phyloP scores from a whole-genome alignment of 2,113 vertebrate genomes.

The Poecile atricapillus region DNA sequence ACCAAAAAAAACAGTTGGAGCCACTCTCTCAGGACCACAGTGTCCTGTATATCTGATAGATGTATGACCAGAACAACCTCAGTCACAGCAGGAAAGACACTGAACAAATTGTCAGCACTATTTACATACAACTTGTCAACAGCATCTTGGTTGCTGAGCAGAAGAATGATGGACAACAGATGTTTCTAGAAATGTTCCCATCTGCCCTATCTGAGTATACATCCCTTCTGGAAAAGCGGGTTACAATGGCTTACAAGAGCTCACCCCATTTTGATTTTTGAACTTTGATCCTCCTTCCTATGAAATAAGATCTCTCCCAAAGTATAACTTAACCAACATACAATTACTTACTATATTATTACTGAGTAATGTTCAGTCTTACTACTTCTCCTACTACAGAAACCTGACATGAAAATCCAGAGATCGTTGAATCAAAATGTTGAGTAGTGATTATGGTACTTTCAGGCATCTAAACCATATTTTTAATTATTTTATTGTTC shows the following conservation, averaged over 20 bases:
- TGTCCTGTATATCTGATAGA: slow-evolving; percentile 57
- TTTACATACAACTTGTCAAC: slow-evolving; percentile 75
- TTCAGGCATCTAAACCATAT: not conserved
- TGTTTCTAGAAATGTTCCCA: slow-evolving; percentile 75
- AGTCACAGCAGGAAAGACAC: slow-evolving; percentile 70
- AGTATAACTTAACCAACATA: not conserved
- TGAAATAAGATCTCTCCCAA: not conserved
- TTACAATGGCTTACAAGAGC: slow-evolving; percentile 42
- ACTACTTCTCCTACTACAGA: not conserved
- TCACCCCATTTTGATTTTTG: slow-evolving; percentile 18
- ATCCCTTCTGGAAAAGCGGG: slow-evolving; percentile 58
- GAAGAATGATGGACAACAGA: slow-evolving; percentile 78
- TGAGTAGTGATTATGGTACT: not conserved
- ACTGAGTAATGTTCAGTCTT: not conserved
- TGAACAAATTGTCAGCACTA: slow-evolving; percentile 76
- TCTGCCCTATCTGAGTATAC: slow-evolving; percentile 67
- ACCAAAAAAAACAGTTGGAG: slow-evolving; percentile 39
- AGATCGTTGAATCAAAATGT: not conserved
- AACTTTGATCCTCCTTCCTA: slow-evolving; percentile 9
- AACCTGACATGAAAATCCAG: not conserved
- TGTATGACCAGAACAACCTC: slow-evolving; percentile 59
- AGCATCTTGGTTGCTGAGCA: slow-evolving; percentile 72
- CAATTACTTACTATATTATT: not conserved
- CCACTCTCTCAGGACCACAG: not conserved
- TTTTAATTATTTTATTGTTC: too few relatives aligned